Evolutionary conservation across 2,888 invertebrate species (phyloP).

Genomic region (Trachelus troglodyta): DNA sequence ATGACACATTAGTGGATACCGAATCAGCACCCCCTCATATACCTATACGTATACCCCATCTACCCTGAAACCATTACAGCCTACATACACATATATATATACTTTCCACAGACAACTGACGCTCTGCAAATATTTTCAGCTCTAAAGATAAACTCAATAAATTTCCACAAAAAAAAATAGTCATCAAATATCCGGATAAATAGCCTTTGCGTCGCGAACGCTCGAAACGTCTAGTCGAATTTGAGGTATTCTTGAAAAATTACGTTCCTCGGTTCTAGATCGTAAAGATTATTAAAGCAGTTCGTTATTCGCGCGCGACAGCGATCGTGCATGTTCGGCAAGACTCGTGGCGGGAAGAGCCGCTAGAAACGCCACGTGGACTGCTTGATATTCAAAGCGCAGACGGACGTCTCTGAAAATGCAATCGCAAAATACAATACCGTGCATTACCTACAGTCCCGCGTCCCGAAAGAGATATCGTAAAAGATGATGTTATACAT

Average conservation of each 20-base stretch:
- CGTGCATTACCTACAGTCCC: conserved; percentile 58
- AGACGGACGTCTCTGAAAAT: conserved; percentile 62
- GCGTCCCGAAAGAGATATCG: conserved; percentile 55
- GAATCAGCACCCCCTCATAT: background rate
- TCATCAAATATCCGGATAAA: background rate
- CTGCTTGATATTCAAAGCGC: conserved; percentile 64
- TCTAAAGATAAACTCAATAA: background rate
- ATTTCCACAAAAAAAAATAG: background rate
- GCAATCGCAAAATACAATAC: conserved; percentile 65
- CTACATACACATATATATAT: background rate
- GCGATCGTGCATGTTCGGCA: background rate
- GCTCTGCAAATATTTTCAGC: background rate
- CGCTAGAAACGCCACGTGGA: conserved; percentile 17
- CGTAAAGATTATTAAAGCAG: background rate
- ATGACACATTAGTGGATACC: background rate
- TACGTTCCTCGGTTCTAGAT: background rate
- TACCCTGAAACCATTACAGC: background rate
- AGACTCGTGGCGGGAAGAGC: background rate
- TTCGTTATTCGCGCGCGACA: background rate
- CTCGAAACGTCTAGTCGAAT: background rate
- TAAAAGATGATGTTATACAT: conserved; percentile 64
- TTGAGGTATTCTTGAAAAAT: background rate
- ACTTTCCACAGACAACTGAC: background rate
- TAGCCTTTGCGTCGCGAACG: background rate
- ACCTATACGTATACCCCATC: background rate